Evolutionary conservation across 2,797 vertebrate genomes (phyloP).

Genomic region (Mus spretus): DNA sequence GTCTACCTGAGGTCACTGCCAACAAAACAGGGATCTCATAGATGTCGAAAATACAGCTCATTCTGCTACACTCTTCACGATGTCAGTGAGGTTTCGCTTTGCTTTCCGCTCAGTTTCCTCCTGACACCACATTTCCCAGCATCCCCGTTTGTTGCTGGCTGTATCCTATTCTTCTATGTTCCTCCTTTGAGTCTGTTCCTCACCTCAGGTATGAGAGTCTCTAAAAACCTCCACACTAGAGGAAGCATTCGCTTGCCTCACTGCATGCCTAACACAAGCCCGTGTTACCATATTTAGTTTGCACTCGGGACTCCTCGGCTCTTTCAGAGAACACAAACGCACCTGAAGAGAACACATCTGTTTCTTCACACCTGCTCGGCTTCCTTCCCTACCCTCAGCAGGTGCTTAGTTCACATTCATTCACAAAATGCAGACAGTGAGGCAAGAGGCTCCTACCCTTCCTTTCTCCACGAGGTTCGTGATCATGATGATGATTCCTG

Average conservation of each 20-base stretch:
- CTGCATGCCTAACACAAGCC: background rate
- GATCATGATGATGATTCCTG: conserved; percentile 98
- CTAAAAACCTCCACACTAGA: background rate
- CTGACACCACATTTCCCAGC: background rate
- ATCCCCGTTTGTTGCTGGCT: background rate
- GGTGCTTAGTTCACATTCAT: background rate
- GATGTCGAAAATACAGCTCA: background rate
- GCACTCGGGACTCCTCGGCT: background rate
- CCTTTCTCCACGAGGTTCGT: conserved; percentile 99
- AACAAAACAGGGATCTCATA: background rate
- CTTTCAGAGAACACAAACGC: background rate
- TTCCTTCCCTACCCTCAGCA: background rate
- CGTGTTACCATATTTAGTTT: background rate
- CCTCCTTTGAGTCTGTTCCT: background rate
- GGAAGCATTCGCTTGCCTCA: background rate
- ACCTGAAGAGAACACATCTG: background rate
- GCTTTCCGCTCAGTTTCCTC: background rate
- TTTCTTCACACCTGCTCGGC: background rate
- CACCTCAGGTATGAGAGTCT: background rate
- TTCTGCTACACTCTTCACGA: background rate
- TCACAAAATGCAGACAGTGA: background rate
- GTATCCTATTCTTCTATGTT: background rate
- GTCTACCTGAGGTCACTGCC: background rate
- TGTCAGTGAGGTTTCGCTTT: background rate
- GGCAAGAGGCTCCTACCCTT: conserved; percentile 90